Percentiles rank a stretch among this genome's conserved stretches.
Evolutionary conservation across 2,113 vertebrate genomes (phyloP).

Genomic region (Mustela lutreola): DNA sequence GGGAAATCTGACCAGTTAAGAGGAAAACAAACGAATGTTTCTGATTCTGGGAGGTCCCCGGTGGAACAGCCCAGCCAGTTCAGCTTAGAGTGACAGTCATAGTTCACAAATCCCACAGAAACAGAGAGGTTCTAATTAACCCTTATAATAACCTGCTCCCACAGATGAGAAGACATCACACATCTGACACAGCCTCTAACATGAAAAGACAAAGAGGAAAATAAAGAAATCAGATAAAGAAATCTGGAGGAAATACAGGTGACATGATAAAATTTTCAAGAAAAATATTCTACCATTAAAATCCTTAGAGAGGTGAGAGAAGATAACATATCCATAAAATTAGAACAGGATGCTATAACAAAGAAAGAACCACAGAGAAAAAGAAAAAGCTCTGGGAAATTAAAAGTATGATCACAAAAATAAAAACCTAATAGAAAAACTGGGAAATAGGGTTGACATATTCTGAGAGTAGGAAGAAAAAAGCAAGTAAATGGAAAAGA

Average conservation of each 20-base stretch:
- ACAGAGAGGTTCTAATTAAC: neutral
- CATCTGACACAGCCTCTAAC: neutral
- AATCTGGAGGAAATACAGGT: neutral
- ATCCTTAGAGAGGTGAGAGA: neutral
- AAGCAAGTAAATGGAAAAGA: neutral
- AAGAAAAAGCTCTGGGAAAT: neutral
- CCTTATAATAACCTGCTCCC: neutral
- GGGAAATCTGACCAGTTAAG: neutral
- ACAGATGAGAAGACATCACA: neutral
- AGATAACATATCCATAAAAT: neutral
- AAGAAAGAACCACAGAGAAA: neutral
- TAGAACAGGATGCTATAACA: neutral
- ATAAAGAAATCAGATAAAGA: neutral
- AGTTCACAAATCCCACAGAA: neutral
- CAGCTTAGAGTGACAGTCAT: neutral
- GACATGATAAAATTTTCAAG: neutral
- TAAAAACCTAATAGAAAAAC: neutral
- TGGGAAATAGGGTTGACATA: neutral
- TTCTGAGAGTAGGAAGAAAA: neutral
- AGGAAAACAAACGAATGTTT: neutral
- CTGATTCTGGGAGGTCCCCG: neutral
- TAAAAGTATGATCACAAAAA: neutral
- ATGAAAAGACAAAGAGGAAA: slow-evolving; percentile 1
- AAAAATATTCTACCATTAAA: neutral
- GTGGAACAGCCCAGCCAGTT: neutral